Conservation (phyloP, 2,113 vertebrate genomes). For the Cyprinodon tularosa region DNA sequence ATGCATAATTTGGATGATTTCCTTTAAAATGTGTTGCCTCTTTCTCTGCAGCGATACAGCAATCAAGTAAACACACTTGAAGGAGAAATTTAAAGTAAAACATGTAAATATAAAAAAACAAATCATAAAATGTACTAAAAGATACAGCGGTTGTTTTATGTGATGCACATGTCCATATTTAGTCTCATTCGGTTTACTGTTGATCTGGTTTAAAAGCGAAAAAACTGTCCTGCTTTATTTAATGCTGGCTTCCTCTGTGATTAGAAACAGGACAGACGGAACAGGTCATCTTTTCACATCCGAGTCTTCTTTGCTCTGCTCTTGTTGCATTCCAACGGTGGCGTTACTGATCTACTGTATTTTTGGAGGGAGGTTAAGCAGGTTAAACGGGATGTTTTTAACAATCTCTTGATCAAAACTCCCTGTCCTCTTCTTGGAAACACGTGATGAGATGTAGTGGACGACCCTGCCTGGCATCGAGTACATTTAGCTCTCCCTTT, state of each 20-base stretch:
- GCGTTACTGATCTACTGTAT: conserved; percentile 24
- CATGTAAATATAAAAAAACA: too few species aligned
- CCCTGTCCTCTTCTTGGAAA: conserved; percentile 9
- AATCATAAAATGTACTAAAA: too few species aligned
- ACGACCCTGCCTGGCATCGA: not conserved
- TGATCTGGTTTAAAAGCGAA: not conserved
- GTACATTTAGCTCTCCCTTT: conserved; percentile 8
- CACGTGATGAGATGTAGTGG: not conserved
- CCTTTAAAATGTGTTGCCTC: too few species aligned
- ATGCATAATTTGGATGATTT: too few species aligned
- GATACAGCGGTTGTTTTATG: too few species aligned
- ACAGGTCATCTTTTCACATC: conserved; percentile 11
- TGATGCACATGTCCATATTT: too few species aligned
- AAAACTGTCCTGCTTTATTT: not conserved
- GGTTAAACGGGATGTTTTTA: not conserved
- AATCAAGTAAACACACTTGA: too few species aligned
- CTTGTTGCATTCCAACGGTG: conserved; percentile 16
- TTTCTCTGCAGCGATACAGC: too few species aligned
- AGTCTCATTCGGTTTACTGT: not conserved
- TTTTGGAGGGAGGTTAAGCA: not conserved
- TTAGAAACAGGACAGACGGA: not conserved
- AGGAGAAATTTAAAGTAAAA: too few species aligned
- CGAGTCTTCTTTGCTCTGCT: conserved; percentile 8
- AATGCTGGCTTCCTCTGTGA: not conserved
- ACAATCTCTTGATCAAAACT: conserved; percentile 24